These are phyloP conservation scores for Plotosus lineatus DNA, from an alignment of 2,113 vertebrate genomes.

Conservation along the genomic window DNA sequence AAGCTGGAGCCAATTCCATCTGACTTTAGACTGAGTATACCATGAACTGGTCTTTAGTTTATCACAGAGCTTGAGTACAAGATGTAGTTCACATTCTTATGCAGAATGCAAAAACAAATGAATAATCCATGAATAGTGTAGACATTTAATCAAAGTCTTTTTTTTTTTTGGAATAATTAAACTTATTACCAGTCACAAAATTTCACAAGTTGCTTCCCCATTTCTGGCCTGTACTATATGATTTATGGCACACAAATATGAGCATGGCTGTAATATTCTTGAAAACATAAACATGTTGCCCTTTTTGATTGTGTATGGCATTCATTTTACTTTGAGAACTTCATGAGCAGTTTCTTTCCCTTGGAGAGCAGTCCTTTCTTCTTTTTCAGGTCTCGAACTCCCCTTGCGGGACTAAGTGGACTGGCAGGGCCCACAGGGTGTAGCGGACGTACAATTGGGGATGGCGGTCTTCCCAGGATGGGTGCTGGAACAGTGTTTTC, in stretches of 20 bases:
- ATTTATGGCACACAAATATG: constrained; percentile 30
- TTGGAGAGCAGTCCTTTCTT: constrained; percentile 98
- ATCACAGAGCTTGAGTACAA: too few relatives aligned
- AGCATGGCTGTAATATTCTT: constrained; percentile 7
- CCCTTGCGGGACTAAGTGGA: constrained; percentile 83
- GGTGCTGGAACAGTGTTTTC: constrained; percentile 76
- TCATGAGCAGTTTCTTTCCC: constrained; percentile 96
- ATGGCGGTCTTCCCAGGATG: constrained; percentile 78
- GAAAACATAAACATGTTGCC: constrained; percentile 1
- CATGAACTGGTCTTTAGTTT: too few relatives aligned
- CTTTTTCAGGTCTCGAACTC: constrained; percentile 86
- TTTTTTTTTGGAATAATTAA: neutral
- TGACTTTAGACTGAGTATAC: too few relatives aligned
- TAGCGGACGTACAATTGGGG: constrained; percentile 82
- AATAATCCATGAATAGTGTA: neutral
- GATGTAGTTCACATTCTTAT: neutral
- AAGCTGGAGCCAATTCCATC: too few relatives aligned
- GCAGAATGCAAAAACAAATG: neutral
- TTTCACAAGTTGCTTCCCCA: neutral
- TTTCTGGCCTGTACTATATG: constrained; percentile 9
- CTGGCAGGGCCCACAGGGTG: constrained; percentile 77
- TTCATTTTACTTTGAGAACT: constrained; percentile 79
- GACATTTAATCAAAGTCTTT: neutral
- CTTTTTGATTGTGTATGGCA: constrained; percentile 27
- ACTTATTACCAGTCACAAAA: neutral